Base-by-base conservation (phyloP, 2,797 vertebrate species). In the Esox masquinongy region DNA sequence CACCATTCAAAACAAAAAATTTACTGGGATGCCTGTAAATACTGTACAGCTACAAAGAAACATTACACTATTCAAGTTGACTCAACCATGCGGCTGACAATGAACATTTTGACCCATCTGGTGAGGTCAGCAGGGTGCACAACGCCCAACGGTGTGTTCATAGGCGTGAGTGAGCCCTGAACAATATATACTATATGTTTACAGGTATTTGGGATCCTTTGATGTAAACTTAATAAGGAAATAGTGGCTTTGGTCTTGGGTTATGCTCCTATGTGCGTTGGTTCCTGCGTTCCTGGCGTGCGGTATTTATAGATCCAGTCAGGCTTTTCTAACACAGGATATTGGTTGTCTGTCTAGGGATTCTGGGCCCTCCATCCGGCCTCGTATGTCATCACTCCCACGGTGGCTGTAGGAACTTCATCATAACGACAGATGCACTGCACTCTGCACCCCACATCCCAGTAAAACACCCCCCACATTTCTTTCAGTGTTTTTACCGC, bases 291-390 rank as follows among this genome's bases (percentile, higher is more conserved):
- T 79, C 84, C 82, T 85, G 79, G 39, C 15, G 82, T 74, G 51
- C 14, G 80, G 69, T 75, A 59, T 79, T 66, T 17, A n/a, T 77
- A 74, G 76, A 56, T 76, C 72, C 85, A 87, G 80, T 87, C 81
- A 82, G 49, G 83, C 68, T 80, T 87, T 89, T 88, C 81, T 89
- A 83, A 79, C 89, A 89, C 92, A 92, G 92, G 91, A 93, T 91
- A 92, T 92, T 92, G 87, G 84, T 73, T 63, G 88, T 88, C 87
- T 89, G 88, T 92, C 82, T 81, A 82, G 80, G 86, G 82, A 84
- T 84, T 87, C 85, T 71, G 87, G 83, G 84, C 86, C 86, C 73
- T 74, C 79, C 36, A 76, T 84, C 83, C 85, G 24, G 22, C 22
- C 56, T 61, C 22, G 59, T 89, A 90, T 91, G 91, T 92, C 88